Conservation (phyloP, 2,113 vertebrate genomes). For the Cygnus atratus region DNA sequence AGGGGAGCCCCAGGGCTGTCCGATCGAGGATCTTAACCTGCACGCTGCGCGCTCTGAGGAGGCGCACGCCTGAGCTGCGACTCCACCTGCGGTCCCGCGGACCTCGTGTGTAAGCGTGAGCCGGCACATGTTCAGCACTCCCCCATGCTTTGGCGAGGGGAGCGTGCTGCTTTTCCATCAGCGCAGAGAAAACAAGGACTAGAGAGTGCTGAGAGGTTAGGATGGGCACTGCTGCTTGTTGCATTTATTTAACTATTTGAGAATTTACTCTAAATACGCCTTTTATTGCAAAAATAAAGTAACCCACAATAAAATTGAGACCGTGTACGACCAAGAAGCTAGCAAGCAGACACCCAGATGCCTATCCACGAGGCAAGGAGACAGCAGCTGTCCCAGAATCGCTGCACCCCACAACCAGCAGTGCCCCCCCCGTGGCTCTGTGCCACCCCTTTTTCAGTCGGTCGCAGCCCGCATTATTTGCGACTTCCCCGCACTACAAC, state of each 20-base stretch:
- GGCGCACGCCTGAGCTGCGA: neutral
- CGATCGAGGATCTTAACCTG: fast-evolving
- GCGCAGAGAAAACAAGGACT: neutral
- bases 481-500: neutral
- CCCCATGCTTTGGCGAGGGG: neutral
- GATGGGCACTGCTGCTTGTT: fast-evolving
- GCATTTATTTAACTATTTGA: neutral
- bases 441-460: too few relatives aligned
- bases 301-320: neutral
- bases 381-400: neutral
- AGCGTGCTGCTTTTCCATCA: too few relatives aligned
- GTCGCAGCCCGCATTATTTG: too few relatives aligned
- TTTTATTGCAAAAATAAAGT: neutral
- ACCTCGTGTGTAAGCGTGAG: neutral
- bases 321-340: neutral
- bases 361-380: neutral
- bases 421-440: too few relatives aligned
- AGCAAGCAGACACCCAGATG: neutral
- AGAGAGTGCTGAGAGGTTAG: neutral
- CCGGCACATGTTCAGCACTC: fast-evolving
- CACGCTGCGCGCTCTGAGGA: fast-evolving
- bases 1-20: neutral
- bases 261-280: neutral
- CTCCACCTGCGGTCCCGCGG: neutral
- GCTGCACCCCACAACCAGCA: neutral